Percentiles rank a stretch among this genome's conserved stretches.
Conservation (phyloP, 2,113 vertebrate species). For the Atractosteus spatula region DNA sequence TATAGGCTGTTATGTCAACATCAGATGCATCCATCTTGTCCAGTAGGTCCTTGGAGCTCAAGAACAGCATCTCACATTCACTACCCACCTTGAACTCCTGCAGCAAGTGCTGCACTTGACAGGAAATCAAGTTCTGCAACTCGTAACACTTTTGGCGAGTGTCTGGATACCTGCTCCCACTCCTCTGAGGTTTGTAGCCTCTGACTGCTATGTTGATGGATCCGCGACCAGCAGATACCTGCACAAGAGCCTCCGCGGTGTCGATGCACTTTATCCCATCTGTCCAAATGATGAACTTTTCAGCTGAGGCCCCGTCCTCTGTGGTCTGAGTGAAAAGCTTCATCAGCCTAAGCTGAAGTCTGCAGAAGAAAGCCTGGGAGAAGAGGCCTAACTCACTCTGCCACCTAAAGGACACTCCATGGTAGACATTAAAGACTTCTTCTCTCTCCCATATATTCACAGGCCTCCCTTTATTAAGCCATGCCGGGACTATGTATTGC, state of each 20-base stretch:
- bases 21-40: not conserved
- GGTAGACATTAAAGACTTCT: not conserved
- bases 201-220: slow-evolving; percentile 20
- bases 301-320: not conserved
- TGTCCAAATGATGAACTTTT: slow-evolving; percentile 21
- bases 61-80: slow-evolving; percentile 17
- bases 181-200: not conserved
- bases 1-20: slow-evolving; percentile 16
- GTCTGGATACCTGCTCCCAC: not conserved
- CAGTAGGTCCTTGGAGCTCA: slow-evolving; percentile 17
- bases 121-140: slow-evolving; percentile 10
- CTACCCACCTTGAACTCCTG: not conserved
- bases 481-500: slow-evolving; percentile 26
- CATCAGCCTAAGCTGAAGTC: slow-evolving; percentile 23
- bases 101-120: slow-evolving; percentile 22
- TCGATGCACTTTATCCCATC: slow-evolving; percentile 17
- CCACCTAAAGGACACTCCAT: slow-evolving; percentile 22
- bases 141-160: slow-evolving; percentile 12
- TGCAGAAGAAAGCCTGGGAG: slow-evolving; percentile 20
- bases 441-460: slow-evolving; percentile 8
- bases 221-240: slow-evolving; percentile 11
- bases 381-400: slow-evolving; percentile 13
- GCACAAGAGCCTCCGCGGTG: slow-evolving; percentile 9
- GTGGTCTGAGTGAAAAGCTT: not conserved
- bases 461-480: slow-evolving; percentile 16